phyloP scores from a whole-genome alignment of 2,888 invertebrate genomes.

The Cheilosia variabilis region DNA sequence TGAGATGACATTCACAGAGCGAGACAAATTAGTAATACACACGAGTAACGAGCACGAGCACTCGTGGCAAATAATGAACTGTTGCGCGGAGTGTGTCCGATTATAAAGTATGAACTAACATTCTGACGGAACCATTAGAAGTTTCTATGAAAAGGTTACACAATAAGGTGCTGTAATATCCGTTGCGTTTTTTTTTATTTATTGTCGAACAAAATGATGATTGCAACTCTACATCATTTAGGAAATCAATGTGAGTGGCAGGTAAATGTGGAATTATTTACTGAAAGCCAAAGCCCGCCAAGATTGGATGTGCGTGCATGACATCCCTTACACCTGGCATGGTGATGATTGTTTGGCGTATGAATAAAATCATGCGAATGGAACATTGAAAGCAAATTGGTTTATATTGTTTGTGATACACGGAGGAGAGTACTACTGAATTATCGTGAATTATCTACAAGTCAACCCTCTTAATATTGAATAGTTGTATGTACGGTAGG shows the following conservation, averaged over 20 bases:
- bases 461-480: not conserved
- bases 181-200: conserved; percentile 24
- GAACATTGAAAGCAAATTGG: conserved; percentile 18
- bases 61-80: conserved; percentile 19
- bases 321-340: conserved; percentile 13
- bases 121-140: conserved; percentile 13
- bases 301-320: conserved; percentile 34
- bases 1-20: conserved; percentile 12
- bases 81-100: conserved; percentile 23
- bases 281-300: not conserved
- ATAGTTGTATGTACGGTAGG: not conserved
- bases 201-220: conserved; percentile 10
- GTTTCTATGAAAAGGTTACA: conserved; percentile 46
- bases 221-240: conserved; percentile 55
- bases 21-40: conserved; percentile 23
- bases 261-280: conserved; percentile 31
- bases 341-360: conserved; percentile 19
- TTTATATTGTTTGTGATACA: not conserved
- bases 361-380: conserved; percentile 25
- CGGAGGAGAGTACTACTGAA: not conserved
- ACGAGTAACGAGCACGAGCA: conserved; percentile 4
- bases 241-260: conserved; percentile 38
- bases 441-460: conserved; percentile 9
- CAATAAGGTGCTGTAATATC: conserved; percentile 25
- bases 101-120: conserved; percentile 23